Conservation (phyloP, 2,888 invertebrate genomes). For the Diabrotica balteata region DNA sequence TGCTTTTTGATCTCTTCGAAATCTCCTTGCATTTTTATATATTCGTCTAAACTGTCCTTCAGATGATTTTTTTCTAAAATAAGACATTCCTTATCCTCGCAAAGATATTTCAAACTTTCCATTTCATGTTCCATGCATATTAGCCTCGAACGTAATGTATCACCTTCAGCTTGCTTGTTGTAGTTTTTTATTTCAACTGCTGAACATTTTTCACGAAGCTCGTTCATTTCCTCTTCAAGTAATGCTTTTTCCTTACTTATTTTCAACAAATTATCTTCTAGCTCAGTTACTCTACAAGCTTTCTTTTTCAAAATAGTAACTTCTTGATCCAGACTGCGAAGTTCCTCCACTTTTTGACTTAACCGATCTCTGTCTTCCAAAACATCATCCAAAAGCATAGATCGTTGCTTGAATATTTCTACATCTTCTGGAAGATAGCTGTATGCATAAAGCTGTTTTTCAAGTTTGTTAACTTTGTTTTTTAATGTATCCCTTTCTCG, state of each 20-base stretch:
- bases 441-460: constrained; percentile 48
- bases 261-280: constrained; percentile 46
- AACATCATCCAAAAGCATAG: constrained; percentile 50
- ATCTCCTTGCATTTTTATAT: constrained; percentile 50
- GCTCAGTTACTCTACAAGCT: constrained; percentile 43
- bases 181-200: constrained; percentile 42
- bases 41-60: constrained; percentile 45
- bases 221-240: constrained; percentile 42
- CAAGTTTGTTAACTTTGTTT: constrained; percentile 46
- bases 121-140: constrained; percentile 48
- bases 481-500: constrained; percentile 50
- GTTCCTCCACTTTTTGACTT: constrained; percentile 46
- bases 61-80: constrained; percentile 53
- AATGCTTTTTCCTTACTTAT: constrained; percentile 34
- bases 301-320: constrained; percentile 41
- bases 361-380: constrained; percentile 46
- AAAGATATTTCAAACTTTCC: constrained; percentile 45
- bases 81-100: constrained; percentile 50
- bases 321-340: constrained; percentile 46
- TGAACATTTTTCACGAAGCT: constrained; percentile 38
- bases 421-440: constrained; percentile 50
- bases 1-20: constrained; percentile 47
- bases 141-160: constrained; percentile 44
- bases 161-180: constrained; percentile 45
- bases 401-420: constrained; percentile 48